phyloP scores from a whole-genome alignment of 2,113 vertebrate species.

The Spea multiplicata region DNA sequence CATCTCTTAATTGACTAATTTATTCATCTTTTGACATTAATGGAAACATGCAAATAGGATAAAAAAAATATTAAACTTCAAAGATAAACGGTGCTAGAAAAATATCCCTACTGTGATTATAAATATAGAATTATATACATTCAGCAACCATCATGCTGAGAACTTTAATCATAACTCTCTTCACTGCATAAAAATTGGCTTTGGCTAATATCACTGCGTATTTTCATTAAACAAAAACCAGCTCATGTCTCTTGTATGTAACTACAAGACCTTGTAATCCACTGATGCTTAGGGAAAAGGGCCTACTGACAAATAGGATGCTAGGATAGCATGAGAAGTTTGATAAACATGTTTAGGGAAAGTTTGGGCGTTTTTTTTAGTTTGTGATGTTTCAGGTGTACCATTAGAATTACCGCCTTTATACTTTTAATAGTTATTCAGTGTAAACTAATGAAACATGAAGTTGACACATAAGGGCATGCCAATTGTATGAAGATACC shows the following conservation, averaged over 20 bases:
- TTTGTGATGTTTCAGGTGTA: constrained; percentile 25
- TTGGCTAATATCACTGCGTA: constrained; percentile 30
- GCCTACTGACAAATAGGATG: constrained; percentile 10
- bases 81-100: constrained; percentile 12
- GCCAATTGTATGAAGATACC: neutral
- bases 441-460: neutral
- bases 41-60: constrained; percentile 12
- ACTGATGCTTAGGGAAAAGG: neutral
- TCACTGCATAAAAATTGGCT: constrained; percentile 28
- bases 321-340: constrained; percentile 10
- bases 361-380: neutral
- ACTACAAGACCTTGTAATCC: neutral
- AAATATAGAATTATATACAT: constrained; percentile 36
- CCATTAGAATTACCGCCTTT: constrained; percentile 21
- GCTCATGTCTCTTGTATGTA: constrained; percentile 9
- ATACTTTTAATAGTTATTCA: constrained; percentile 32
- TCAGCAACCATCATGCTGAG: constrained; percentile 32
- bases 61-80: constrained; percentile 21
- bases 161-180: constrained; percentile 29
- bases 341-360: constrained; percentile 15
- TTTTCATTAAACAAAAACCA: constrained; percentile 12
- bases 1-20: constrained; percentile 36
- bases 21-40: constrained; percentile 32
- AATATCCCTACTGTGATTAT: constrained; percentile 20
- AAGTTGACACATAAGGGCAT: too few species aligned